Evolutionary conservation across 2,797 vertebrate genomes (phyloP).

Genomic region (Zenarchopterus dispar): DNA sequence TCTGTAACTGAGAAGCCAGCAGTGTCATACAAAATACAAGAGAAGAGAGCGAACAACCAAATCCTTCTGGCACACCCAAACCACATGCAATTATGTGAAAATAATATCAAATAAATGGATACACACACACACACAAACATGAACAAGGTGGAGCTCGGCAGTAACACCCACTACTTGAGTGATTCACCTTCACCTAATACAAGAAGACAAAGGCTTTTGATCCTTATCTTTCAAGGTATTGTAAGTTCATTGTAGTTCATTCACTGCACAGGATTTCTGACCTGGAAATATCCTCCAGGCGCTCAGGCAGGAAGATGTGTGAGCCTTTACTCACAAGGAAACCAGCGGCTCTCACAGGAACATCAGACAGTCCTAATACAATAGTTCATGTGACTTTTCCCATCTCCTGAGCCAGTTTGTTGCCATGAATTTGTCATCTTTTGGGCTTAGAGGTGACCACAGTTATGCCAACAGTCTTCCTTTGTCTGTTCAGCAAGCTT

Average conservation of each 20-base stretch:
- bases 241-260: conserved; percentile 26
- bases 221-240: conserved; percentile 43
- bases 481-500: conserved; percentile 50
- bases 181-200: conserved; percentile 23
- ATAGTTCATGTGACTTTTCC: conserved; percentile 29
- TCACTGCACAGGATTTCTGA: conserved; percentile 25
- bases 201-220: conserved; percentile 49
- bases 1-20: conserved; percentile 4
- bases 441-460: conserved; percentile 39
- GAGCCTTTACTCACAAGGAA: conserved; percentile 23
- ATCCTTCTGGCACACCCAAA: conserved; percentile 56
- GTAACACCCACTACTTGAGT: conserved; percentile 25
- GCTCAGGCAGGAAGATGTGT: conserved; percentile 25
- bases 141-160: conserved; percentile 2
- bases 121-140: background rate
- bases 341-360: conserved; percentile 34
- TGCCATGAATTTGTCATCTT: conserved; percentile 37
- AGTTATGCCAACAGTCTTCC: conserved; percentile 32
- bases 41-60: conserved; percentile 38
- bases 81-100: background rate
- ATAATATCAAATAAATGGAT: background rate
- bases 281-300: conserved; percentile 44
- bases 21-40: conserved; percentile 44
- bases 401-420: conserved; percentile 36
- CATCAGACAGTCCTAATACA: conserved; percentile 24